phyloP scores from a whole-genome alignment of 2,888 invertebrate genomes.

The Papilio demoleus region DNA sequence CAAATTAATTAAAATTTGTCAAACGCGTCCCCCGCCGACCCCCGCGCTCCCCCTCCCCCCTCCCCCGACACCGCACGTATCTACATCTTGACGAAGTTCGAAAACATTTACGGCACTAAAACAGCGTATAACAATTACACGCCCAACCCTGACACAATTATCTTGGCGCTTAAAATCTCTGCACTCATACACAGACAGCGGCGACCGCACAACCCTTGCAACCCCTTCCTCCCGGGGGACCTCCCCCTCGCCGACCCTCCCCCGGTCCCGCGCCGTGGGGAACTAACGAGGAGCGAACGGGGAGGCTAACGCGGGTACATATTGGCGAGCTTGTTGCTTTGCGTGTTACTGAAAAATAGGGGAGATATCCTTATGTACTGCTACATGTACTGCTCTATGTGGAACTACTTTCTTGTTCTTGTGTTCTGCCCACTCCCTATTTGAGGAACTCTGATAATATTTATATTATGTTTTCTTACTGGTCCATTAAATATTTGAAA shows the following conservation, averaged over 20 bases:
- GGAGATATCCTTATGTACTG: constrained; percentile 38
- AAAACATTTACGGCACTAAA: constrained; percentile 41
- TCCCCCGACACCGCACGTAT: constrained; percentile 20
- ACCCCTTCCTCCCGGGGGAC: constrained; percentile 41
- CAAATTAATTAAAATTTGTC: constrained; percentile 32
- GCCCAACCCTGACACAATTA: constrained; percentile 41
- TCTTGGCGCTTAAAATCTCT: constrained; percentile 40
- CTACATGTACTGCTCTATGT: too few relatives aligned
- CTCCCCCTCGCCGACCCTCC: constrained; percentile 42
- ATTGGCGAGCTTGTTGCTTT: constrained; percentile 44
- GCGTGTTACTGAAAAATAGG: constrained; percentile 39
- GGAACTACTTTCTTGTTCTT: constrained; percentile 11
- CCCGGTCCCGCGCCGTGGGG: constrained; percentile 59
- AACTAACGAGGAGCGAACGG: constrained; percentile 71
- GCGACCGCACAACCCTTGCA: constrained; percentile 48
- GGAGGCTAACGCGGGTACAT: constrained; percentile 53
- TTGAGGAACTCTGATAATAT: not conserved
- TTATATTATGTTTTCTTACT: not conserved
- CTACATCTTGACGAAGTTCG: constrained; percentile 43
- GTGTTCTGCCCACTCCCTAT: constrained; percentile 1
- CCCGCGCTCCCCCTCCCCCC: not conserved
- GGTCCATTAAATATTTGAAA: not conserved
- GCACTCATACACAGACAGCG: constrained; percentile 42
- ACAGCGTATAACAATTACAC: constrained; percentile 39
- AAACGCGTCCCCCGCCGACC: constrained; percentile 14